Evolutionary conservation across 2,888 invertebrate genomes (phyloP), one percentile per base, ranked within the genome.

Genomic region (Drosophila silvestris): DNA sequence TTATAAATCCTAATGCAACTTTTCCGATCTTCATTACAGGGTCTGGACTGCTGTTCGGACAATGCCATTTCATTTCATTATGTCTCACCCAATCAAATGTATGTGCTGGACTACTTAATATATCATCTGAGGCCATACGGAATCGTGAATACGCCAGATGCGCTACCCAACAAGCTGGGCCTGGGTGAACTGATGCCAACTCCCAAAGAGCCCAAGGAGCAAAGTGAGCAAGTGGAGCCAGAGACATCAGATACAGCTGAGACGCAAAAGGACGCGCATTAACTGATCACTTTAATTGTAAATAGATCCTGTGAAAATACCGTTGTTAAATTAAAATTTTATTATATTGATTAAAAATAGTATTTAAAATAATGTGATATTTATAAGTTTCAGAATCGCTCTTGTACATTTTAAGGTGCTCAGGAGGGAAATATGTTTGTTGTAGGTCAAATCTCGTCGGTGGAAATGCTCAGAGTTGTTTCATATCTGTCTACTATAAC

Each of bases 31-130:
- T 33, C 4, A 33, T 12, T 12, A 52, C 5, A 91, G 92, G 92
- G 92, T 10, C 80, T 88, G 4, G 84, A 90, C 81, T 98, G 98
- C 91, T 98, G 98, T 92, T 97, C 97, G 0, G 98, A 99, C 91
- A 97, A 97, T 93, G 98, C 99, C 0, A 95, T 99, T 3, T 97
- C 98, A 0, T 99, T 99, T 94, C 98, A 99, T 93, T 98, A 99
- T 93, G 97, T 99, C 0, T 94, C 95, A 7, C 97, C 98, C 0
- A 96, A 97, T 89, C 95, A 97, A 93, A 98, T 99, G 98, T 98
- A 99, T 92, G 97, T 26, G 26, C 26, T 26, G 26, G 26, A 26
- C 26, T 26, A 26, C 93, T 94, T 99, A 64, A 96, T 99, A 86
- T 99, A 99, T 93, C 98, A 99, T 91, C 94, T 99, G 68, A 95